Evolutionary conservation across 2,888 invertebrate genomes (phyloP), one percentile per base, ranked within the genome.

Genomic region (Lepetodrilus schrolli): DNA sequence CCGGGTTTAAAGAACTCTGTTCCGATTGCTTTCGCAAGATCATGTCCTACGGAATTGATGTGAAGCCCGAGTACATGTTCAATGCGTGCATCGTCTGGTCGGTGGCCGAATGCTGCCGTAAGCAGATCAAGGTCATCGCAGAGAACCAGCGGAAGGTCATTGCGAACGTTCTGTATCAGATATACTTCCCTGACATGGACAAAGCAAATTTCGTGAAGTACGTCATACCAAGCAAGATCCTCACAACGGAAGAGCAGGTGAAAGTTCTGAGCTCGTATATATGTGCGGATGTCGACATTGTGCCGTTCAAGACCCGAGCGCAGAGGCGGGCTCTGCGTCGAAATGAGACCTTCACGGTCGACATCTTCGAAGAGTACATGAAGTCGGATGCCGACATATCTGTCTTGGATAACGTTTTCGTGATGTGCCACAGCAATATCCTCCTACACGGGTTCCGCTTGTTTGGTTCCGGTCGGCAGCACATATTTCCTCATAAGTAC

Each of bases 391-490:
- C 26, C 7, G 58, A 30, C 30, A 58, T 58, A 43, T 17, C 43
- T n/a, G 48, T 48, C 17, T 20, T 21, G 17, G 58, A 58, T 2
- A 34, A 58, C 34, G 1, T 58, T 0, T 58, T 10, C n/a, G n/a
- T 58, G 13, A 10, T n/a, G n/a, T n/a, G 30, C 10, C 26, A 17
- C 17, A 7, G 8, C 4, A 58, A 10, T n/a, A 17, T 10, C 4
- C 13, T 10, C 7, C 8, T 58, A 5, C 58, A 58, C 17, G 58
- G 58, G 4, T 30, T 58, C n/a, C 10, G 17, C 13, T 13, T 58
- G 30, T 30, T 30, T n/a, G 58, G 58, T 13, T 58, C 58, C n/a
- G 58, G 58, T 30, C 58, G 58, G 34, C 58, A 58, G 17, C 58
- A 58, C 17, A 21, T 58, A 7, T 30, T n/a, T 13, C 17, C 26